A percentile compares a stretch with the other conserved stretches of the same genome.
Conservation (phyloP, 2,888 invertebrate species). For the Sturmia bella region DNA sequence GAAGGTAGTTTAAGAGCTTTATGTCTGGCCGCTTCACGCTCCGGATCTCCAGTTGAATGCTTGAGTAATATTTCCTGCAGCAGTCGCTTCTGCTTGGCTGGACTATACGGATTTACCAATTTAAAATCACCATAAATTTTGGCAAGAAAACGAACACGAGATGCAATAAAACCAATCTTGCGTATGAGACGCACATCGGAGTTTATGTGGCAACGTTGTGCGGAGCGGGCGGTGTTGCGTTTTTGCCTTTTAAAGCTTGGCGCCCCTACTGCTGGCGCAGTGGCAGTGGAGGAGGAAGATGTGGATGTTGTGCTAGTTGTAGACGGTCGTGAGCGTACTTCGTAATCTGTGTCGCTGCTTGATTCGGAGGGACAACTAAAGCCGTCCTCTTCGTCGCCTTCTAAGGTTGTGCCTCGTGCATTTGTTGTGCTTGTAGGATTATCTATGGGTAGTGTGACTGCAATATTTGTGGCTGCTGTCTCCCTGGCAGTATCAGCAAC, state of each 20-base stretch:
- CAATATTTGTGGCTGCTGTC: slow-evolving; percentile 25
- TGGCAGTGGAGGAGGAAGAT: slow-evolving; percentile 64
- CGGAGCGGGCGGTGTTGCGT: slow-evolving; percentile 60
- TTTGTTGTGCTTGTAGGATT: slow-evolving; percentile 24
- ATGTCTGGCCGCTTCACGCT: slow-evolving; percentile 62
- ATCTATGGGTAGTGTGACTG: slow-evolving; percentile 39
- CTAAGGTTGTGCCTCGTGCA: slow-evolving; percentile 56
- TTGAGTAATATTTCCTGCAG: slow-evolving; percentile 78
- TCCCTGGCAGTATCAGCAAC: slow-evolving; percentile 60
- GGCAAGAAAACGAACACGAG: slow-evolving; percentile 79
- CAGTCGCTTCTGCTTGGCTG: slow-evolving; percentile 78
- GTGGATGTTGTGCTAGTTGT: slow-evolving; percentile 69
- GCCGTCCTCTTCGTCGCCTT: slow-evolving; percentile 68
- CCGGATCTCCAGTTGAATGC: slow-evolving; percentile 76
- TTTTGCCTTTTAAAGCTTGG: slow-evolving; percentile 70
- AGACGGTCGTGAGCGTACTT: slow-evolving; percentile 63
- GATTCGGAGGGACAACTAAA: slow-evolving; percentile 71
- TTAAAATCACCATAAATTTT: slow-evolving; percentile 79
- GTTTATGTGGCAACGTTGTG: slow-evolving; percentile 70
- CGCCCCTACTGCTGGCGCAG: slow-evolving; percentile 53
- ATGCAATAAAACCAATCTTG: slow-evolving; percentile 81
- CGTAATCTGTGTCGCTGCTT: slow-evolving; percentile 70
- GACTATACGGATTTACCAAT: slow-evolving; percentile 79
- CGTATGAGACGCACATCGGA: slow-evolving; percentile 81
- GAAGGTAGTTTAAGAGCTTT: slow-evolving; percentile 30